Conservation (phyloP, 1,140 invertebrate species). For the Holcopasites calliopsidis region DNA sequence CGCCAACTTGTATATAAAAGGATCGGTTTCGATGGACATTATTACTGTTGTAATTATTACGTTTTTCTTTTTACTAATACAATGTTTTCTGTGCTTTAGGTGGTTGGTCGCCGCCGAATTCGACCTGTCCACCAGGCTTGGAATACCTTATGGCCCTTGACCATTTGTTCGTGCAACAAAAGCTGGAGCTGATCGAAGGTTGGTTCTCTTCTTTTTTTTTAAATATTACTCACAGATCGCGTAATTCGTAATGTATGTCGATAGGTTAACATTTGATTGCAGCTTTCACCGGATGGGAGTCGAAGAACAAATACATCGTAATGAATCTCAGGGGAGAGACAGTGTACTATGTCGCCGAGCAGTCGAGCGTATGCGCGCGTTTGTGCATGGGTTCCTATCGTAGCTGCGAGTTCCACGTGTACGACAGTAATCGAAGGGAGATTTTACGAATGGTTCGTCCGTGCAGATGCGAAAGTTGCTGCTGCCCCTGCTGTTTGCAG, state of each 20-base stretch:
- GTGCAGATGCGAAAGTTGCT: conserved; percentile 80
- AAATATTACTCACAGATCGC: fast-evolving
- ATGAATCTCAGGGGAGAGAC: conserved; percentile 65
- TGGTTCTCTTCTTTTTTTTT: conserved; percentile 37
- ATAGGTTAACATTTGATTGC: background rate
- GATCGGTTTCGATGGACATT: background rate
- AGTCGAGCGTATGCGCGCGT: conserved; percentile 88
- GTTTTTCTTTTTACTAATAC: no score
- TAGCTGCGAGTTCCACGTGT: conserved; percentile 92
- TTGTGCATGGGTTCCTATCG: conserved; percentile 88
- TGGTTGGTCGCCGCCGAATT: conserved; percentile 88
- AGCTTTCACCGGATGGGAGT: conserved; percentile 59
- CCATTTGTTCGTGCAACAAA: conserved; percentile 92
- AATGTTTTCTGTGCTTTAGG: conserved; percentile 76
- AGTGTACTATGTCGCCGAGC: conserved; percentile 91
- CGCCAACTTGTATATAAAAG: no score
- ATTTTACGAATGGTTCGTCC: conserved; percentile 81
- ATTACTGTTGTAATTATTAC: no score
- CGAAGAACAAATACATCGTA: conserved; percentile 68
- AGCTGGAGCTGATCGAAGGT: conserved; percentile 92
- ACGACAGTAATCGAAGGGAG: conserved; percentile 89
- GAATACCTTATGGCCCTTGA: conserved; percentile 96
- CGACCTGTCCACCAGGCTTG: conserved; percentile 93
- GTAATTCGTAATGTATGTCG: background rate
- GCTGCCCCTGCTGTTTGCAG: conserved; percentile 83